phyloP scores from a whole-genome alignment of 2,888 invertebrate species.

The Pristionchus arcanus region DNA sequence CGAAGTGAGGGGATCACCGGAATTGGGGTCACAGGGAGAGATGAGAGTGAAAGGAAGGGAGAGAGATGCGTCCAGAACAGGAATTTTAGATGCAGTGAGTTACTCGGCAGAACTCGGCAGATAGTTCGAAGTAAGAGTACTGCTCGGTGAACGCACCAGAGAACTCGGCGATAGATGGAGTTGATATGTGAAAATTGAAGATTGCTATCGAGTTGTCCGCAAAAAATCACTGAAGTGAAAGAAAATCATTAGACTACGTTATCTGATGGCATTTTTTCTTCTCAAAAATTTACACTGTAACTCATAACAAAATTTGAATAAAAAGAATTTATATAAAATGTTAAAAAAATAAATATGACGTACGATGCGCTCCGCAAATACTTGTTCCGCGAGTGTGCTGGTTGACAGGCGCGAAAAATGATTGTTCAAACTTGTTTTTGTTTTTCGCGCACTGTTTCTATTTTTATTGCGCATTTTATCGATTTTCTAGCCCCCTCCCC shows the following conservation, averaged over 20 bases:
- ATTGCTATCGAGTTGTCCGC: background rate
- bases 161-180: background rate
- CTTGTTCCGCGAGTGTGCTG: background rate
- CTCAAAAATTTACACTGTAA: background rate
- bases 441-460: background rate
- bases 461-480: background rate
- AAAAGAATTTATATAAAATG: background rate
- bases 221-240: background rate
- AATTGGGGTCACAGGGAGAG: slow-evolving; percentile 44
- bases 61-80: slow-evolving; percentile 15
- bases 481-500: background rate
- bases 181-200: background rate
- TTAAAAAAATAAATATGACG: background rate
- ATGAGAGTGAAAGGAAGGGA: slow-evolving; percentile 47
- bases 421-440: background rate
- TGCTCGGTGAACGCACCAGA: background rate
- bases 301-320: background rate
- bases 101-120: background rate
- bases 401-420: background rate
- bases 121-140: background rate
- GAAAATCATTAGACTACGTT: background rate
- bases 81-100: background rate
- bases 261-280: background rate
- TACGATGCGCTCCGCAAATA: background rate
- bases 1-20: slow-evolving; percentile 19